Conservation (phyloP, 2,888 invertebrate species). For the Polymixis flavicincta region DNA sequence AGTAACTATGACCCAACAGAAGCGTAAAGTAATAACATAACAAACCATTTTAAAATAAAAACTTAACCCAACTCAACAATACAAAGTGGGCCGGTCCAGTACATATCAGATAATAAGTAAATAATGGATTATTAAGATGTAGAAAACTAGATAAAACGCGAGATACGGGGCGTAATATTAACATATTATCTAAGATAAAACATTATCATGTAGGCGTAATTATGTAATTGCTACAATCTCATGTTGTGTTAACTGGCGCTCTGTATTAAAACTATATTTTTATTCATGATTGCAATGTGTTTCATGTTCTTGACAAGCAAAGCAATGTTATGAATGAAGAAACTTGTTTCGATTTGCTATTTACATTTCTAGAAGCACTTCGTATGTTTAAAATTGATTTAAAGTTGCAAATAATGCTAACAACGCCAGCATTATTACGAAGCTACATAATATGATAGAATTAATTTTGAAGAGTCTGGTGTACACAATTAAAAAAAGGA, state of each 20-base stretch:
- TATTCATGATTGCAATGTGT: slow-evolving; percentile 40
- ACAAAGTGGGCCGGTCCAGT: slow-evolving; percentile 32
- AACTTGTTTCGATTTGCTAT: slow-evolving; percentile 16
- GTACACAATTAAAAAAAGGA: background rate
- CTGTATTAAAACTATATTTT: slow-evolving; percentile 27
- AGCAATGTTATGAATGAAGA: slow-evolving; percentile 27
- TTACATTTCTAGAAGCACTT: background rate
- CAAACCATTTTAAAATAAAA: slow-evolving; percentile 5
- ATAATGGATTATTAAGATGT: slow-evolving; percentile 60
- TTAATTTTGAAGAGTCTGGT: background rate
- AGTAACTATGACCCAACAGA: background rate
- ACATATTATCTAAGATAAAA: slow-evolving; percentile 59
- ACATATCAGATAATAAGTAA: slow-evolving; percentile 50
- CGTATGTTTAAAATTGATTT: background rate
- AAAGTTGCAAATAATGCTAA: background rate
- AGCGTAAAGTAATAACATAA: background rate
- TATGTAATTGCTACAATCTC: slow-evolving; percentile 57
- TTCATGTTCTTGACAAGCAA: slow-evolving; percentile 21
- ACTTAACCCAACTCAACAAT: slow-evolving; percentile 5
- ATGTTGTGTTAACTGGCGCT: slow-evolving; percentile 43
- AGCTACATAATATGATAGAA: no score
- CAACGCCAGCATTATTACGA: background rate
- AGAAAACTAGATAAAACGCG: slow-evolving; percentile 53
- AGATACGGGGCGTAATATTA: slow-evolving; percentile 53
- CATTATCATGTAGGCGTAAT: slow-evolving; percentile 55